phyloP scores from a whole-genome alignment of 2,888 invertebrate species.

The Andrena camellia region DNA sequence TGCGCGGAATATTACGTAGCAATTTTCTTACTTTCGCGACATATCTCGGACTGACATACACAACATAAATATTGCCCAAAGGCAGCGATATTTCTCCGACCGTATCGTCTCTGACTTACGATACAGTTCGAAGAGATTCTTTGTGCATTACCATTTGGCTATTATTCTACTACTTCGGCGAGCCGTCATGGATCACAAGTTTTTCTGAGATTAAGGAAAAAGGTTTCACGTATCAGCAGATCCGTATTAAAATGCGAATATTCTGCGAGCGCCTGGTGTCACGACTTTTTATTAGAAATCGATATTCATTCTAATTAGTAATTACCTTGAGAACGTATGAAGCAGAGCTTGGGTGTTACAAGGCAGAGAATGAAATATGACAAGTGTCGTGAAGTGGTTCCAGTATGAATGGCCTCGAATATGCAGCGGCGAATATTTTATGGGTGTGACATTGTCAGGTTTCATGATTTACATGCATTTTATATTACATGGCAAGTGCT shows the following conservation, averaged over 20 bases:
- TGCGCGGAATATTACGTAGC: constrained; percentile 59
- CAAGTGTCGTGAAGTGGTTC: constrained; percentile 32
- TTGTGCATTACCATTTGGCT: not conserved
- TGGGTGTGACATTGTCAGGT: constrained; percentile 42
- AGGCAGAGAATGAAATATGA: constrained; percentile 42
- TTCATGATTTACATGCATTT: constrained; percentile 27
- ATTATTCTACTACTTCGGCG: constrained; percentile 3
- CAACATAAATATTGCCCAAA: constrained; percentile 52
- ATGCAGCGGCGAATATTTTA: constrained; percentile 41
- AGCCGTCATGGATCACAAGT: not conserved
- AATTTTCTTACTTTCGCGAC: constrained; percentile 57
- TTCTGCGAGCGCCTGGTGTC: constrained; percentile 10
- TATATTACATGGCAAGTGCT: constrained; percentile 36
- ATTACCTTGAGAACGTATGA: constrained; percentile 26
- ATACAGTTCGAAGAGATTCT: constrained; percentile 5
- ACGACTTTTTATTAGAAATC: constrained; percentile 36
- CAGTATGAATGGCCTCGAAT: constrained; percentile 22
- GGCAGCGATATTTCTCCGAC: constrained; percentile 25
- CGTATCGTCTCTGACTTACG: constrained; percentile 11
- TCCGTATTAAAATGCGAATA: constrained; percentile 35
- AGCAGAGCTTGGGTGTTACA: constrained; percentile 1
- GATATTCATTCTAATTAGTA: constrained; percentile 20
- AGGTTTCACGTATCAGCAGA: constrained; percentile 20
- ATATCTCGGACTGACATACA: constrained; percentile 52
- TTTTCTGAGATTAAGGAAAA: constrained; percentile 18